Conservation (phyloP, 2,113 vertebrate species). For the Oreochromis aureus region DNA sequence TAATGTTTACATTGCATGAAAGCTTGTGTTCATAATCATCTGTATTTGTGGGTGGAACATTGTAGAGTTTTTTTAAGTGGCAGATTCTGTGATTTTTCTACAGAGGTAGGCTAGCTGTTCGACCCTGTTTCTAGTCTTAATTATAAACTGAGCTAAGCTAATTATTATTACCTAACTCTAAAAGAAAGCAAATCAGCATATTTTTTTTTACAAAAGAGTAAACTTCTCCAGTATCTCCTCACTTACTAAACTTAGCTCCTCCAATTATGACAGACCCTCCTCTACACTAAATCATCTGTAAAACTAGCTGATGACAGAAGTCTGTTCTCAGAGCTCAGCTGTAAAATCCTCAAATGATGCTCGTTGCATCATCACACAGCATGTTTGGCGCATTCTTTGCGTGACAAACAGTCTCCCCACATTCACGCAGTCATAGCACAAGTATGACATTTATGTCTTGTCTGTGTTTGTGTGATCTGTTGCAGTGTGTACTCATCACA, state of each 20-base stretch:
- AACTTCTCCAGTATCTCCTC: neutral
- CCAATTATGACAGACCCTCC: neutral
- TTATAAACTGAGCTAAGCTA: neutral
- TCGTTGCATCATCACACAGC: neutral
- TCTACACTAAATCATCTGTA: neutral
- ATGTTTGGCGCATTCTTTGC: slow-evolving; percentile 15
- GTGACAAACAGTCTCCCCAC: neutral
- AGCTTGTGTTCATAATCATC: neutral
- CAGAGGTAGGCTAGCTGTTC: neutral
- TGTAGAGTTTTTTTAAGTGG: neutral
- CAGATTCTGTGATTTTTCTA: neutral
- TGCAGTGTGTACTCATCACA: neutral
- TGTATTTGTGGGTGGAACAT: neutral
- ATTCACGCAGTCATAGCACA: neutral
- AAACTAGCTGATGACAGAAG: slow-evolving; percentile 8
- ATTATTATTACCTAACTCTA: neutral
- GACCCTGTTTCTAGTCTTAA: neutral
- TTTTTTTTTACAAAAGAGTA: neutral
- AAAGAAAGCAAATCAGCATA: neutral
- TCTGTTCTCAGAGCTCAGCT: neutral
- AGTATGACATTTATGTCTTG: neutral
- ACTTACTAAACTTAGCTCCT: neutral
- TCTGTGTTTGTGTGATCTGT: neutral
- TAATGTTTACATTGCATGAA: neutral
- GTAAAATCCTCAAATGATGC: neutral